phyloP scores from a whole-genome alignment of 2,113 vertebrate species.

The Cyanoliseus patagonus region DNA sequence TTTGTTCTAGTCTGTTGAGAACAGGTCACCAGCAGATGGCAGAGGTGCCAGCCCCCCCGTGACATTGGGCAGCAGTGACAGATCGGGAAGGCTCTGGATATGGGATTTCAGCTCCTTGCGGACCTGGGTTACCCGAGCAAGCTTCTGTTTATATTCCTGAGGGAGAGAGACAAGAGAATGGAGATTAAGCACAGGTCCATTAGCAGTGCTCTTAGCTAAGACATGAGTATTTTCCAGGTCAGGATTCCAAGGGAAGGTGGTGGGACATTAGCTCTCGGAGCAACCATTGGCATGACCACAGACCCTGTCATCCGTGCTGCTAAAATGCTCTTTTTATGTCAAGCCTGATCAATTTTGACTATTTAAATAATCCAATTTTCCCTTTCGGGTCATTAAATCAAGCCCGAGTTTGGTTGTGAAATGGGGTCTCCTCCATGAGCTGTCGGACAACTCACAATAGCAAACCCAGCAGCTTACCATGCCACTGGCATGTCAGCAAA shows the following conservation, averaged over 20 bases:
- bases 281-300: not conserved
- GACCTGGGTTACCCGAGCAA: conserved; percentile 94
- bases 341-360: not conserved
- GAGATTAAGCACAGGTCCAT: not conserved
- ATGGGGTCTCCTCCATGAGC: not conserved
- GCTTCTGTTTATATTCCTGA: conserved; percentile 98
- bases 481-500: not conserved
- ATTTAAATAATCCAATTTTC: not conserved
- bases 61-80: conserved; percentile 93
- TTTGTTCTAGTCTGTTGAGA: conserved; percentile 91
- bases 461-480: not conserved
- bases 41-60: conserved; percentile 94
- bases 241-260: not conserved
- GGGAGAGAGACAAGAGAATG: not conserved
- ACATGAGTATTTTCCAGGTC: not conserved
- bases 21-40: conserved; percentile 96
- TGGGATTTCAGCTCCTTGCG: conserved; percentile 98
- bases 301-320: not conserved
- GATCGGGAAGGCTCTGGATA: conserved; percentile 97
- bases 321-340: not conserved
- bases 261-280: not conserved
- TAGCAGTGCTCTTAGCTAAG: not conserved
- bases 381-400: not conserved
- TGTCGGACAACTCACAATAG: too few relatives aligned
- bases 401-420: not conserved